Evolutionary conservation across 2,113 vertebrate species (phyloP), one percentile per base, ranked within the genome.

Genomic region (Clupea harengus): DNA sequence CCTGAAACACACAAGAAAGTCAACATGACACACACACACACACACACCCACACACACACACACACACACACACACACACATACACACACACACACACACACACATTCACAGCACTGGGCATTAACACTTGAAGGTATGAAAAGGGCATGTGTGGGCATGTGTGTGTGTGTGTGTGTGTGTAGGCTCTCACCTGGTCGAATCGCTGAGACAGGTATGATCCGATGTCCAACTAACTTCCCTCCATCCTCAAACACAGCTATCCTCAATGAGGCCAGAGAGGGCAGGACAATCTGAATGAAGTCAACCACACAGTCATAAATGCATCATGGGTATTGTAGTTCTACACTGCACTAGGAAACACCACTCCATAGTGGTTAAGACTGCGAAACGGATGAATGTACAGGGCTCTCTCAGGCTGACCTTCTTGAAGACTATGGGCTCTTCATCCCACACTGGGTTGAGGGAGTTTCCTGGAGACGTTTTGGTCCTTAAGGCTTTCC

Each of bases 371-470:
- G 18, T 22, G 18, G 22, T 7, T 22, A 60, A 60, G 54, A 60
- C 54, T 22, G 22, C 54, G 22, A 54, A 13, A 20, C 13, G 47
- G 9, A 9, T 49, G 47, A 9, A 49, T 11, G 45, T 28, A 22
- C 60, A 84, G 22, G 0, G 52, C 8, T 54, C 86, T 85, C 75
- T 81, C 44, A 32, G 57, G 88, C 92, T 0, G 8, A 99, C 98
- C 96, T 99, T 99, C 93, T 99, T 99, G 88, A 99, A 99, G 67
- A 99, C 97, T 82, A 99, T 97, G 22, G 97, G 94, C 88, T 99
- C 98, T 86, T 99, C 98, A 22, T 99, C 98, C 98, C 98, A 99
- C 20, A 99, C 95, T 0, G 98, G 97, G 87, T 99, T 99, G 81
- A 99, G 95, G 50, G 98, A 97, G 0, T 99, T 99, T 90, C 97